A percentile compares a stretch with the other conserved stretches of the same genome.
Evolutionary conservation across 2,113 vertebrate genomes (phyloP).

Genomic region (Poecile atricapillus): DNA sequence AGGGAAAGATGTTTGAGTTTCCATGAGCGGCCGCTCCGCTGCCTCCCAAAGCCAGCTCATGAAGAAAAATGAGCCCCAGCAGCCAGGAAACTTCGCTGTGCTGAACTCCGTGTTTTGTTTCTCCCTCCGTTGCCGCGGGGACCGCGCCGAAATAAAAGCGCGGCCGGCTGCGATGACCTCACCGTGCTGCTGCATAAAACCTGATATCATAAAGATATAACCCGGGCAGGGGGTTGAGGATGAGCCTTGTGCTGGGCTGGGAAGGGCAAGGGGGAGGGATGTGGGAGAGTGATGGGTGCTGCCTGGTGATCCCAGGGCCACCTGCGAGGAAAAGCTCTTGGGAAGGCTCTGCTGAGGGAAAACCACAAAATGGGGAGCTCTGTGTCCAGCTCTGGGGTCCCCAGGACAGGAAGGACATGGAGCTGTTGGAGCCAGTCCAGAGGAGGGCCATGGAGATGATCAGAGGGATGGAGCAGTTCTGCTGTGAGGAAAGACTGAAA

Average conservation of each 20-base stretch:
- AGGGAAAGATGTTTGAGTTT: neutral
- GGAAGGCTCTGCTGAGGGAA: neutral
- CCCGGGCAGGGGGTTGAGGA: rapidly evolving
- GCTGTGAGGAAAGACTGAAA: neutral
- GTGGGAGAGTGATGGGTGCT: neutral
- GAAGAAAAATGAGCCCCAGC: neutral
- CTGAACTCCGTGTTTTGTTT: slow-evolving; percentile 36
- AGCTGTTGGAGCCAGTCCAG: neutral
- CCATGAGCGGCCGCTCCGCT: neutral
- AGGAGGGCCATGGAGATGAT: neutral
- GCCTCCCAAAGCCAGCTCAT: slow-evolving; percentile 26
- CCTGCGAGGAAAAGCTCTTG: neutral
- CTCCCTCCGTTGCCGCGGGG: slow-evolving; percentile 1
- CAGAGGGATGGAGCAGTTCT: neutral
- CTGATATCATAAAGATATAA: neutral
- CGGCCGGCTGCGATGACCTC: slow-evolving; percentile 5
- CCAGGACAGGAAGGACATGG: neutral
- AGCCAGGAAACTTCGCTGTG: slow-evolving; percentile 48
- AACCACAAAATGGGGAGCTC: no score
- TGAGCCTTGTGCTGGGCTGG: neutral
- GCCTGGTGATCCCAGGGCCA: neutral
- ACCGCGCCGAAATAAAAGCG: neutral
- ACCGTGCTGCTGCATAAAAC: neutral
- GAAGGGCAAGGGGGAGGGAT: neutral
- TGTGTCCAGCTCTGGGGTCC: neutral